Conservation (phyloP, 37 sponge, comb jelly and placozoan genomes). For the Oopsacas minuta region DNA sequence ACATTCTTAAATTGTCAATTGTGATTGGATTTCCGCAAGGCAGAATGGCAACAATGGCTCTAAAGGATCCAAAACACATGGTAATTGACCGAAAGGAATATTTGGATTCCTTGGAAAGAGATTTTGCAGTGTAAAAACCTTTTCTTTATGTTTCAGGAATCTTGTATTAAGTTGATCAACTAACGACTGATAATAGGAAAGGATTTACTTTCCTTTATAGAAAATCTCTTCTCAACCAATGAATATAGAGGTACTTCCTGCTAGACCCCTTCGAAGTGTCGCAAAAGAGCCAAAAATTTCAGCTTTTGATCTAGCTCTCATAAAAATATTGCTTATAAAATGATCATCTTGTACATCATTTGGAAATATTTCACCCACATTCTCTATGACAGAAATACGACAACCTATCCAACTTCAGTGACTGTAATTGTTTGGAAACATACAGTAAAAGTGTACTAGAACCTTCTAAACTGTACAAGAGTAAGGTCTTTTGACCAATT, state of each 20-base stretch:
- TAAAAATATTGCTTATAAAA: no score
- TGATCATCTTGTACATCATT: no score
- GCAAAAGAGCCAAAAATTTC: not conserved
- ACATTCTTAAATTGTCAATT: not conserved
- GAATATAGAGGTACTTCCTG: not conserved
- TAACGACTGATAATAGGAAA: not conserved
- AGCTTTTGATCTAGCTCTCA: no score
- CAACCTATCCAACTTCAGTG: no score
- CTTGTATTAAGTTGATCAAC: not conserved
- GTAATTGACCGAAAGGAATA: not conserved
- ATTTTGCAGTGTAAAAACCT: not conserved
- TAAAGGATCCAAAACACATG: not conserved
- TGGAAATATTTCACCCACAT: no score
- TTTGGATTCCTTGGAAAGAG: not conserved
- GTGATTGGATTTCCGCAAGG: not conserved
- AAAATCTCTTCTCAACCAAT: not conserved
- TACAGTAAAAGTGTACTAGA: no score
- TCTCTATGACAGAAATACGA: no score
- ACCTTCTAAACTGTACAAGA: no score
- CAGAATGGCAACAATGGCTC: not conserved
- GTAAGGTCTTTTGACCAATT: no score
- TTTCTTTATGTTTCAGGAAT: slow-evolving; percentile 4
- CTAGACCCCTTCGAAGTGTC: slow-evolving; percentile 2
- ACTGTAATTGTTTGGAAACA: no score
- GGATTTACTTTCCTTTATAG: not conserved